These are phyloP conservation scores for Melanotaenia maccullochi DNA, from an alignment of 2,797 vertebrate species.

Conservation along the genomic window DNA sequence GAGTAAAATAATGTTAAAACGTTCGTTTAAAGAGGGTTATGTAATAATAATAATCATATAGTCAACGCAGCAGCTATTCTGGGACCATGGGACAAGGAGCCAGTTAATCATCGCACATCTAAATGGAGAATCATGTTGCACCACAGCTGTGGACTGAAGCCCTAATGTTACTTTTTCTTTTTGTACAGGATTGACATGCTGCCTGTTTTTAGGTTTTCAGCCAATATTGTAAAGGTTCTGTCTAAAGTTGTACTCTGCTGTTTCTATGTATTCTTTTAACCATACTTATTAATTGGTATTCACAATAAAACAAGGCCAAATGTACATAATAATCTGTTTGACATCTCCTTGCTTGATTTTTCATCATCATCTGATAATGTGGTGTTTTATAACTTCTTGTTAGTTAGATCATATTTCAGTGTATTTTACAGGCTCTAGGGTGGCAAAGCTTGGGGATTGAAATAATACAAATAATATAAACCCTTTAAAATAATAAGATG, in stretches of 20 bases:
- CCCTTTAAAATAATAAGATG: too few relatives aligned
- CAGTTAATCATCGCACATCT: slow-evolving; percentile 52
- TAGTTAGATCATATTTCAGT: not conserved
- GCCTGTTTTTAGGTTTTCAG: slow-evolving; percentile 69
- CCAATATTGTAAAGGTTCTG: slow-evolving; percentile 72
- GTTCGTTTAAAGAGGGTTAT: too few relatives aligned
- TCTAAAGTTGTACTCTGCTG: slow-evolving; percentile 78
- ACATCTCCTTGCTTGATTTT: not conserved
- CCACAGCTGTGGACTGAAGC: slow-evolving; percentile 52
- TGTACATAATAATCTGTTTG: slow-evolving; percentile 64
- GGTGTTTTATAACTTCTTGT: not conserved
- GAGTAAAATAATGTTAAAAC: slow-evolving; percentile 22
- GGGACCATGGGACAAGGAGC: slow-evolving; percentile 66
- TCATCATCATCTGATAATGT: not conserved
- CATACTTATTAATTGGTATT: slow-evolving; percentile 83
- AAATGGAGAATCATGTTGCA: slow-evolving; percentile 49
- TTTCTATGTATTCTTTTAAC: slow-evolving; percentile 85
- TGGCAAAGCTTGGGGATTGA: too few relatives aligned
- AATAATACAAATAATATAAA: not conserved
- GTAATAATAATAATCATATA: not conserved
- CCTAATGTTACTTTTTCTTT: slow-evolving; percentile 53
- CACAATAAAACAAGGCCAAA: slow-evolving; percentile 87
- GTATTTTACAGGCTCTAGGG: not conserved
- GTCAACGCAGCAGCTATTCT: slow-evolving; percentile 58
- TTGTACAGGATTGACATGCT: slow-evolving; percentile 76